Evolutionary conservation across 2,797 vertebrate genomes (phyloP).

Genomic region (Scyliorhinus canicula): DNA sequence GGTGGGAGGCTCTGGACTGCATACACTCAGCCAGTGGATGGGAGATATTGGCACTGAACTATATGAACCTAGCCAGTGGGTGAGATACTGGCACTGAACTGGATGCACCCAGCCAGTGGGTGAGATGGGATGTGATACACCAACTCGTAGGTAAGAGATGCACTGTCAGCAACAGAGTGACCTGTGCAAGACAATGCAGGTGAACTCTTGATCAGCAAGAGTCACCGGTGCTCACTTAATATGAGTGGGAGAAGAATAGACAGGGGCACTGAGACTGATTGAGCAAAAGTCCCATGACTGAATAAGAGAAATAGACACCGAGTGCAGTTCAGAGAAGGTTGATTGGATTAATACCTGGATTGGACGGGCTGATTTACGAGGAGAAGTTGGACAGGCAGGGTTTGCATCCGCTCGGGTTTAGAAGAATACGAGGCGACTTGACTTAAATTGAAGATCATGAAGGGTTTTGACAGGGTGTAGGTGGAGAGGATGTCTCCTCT

Average conservation of each 20-base stretch:
- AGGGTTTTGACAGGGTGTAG: too few relatives aligned
- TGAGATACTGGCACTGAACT: background rate
- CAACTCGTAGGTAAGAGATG: too few relatives aligned
- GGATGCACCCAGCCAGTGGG: background rate
- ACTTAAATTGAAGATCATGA: too few relatives aligned
- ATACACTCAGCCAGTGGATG: background rate
- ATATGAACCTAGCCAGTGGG: background rate
- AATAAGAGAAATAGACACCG: background rate
- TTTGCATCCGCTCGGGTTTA: too few relatives aligned
- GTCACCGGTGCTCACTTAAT: background rate
- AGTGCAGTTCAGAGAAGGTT: too few relatives aligned
- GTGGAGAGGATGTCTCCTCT: too few relatives aligned
- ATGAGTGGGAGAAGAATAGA: background rate
- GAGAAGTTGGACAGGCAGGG: too few relatives aligned
- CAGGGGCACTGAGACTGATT: background rate
- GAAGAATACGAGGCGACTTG: too few relatives aligned
- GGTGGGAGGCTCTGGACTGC: too few relatives aligned
- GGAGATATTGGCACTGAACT: background rate
- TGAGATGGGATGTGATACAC: background rate
- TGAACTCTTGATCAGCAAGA: background rate
- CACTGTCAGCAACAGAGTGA: background rate
- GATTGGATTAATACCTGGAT: too few relatives aligned
- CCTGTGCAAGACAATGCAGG: background rate
- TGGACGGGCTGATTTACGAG: too few relatives aligned
- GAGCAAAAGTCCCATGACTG: background rate